A percentile compares a stretch with the other conserved stretches of the same genome.
Conservation (phyloP, 2,797 vertebrate species). For the Delichon dasypus region DNA sequence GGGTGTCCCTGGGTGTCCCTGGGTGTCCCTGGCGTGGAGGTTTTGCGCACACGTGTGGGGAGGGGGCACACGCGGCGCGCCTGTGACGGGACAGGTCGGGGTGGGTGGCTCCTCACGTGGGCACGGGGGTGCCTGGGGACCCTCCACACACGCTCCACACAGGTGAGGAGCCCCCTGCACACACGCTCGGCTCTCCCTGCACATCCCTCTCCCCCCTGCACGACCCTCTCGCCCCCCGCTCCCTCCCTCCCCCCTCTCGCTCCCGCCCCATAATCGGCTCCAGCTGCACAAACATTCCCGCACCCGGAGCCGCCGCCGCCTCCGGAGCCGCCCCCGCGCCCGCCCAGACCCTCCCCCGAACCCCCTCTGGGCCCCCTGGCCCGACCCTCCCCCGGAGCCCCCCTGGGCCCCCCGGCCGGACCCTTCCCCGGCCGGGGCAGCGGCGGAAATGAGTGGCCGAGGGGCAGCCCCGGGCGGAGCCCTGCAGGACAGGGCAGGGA, state of each 20-base stretch:
- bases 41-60: not conserved
- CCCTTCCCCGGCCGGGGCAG: not conserved
- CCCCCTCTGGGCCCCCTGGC: not conserved
- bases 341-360: not conserved
- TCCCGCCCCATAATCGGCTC: slow-evolving; percentile 71
- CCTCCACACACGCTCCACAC: not conserved
- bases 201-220: not conserved
- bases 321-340: slow-evolving; percentile 24
- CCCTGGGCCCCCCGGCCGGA: not conserved
- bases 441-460: slow-evolving; percentile 7
- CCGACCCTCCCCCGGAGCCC: not conserved
- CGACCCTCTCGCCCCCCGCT: not conserved
- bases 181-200: not conserved
- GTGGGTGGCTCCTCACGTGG: not conserved
- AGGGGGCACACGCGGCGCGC: not conserved
- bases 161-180: not conserved
- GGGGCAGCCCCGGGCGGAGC: not conserved
- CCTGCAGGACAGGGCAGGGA: not conserved
- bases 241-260: slow-evolving; percentile 13
- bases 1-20: too few species aligned
- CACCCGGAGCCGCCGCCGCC: slow-evolving; percentile 69
- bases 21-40: not conserved
- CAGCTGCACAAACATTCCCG: slow-evolving; percentile 73
- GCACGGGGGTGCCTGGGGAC: too few species aligned
- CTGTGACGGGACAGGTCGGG: not conserved